phyloP scores from a whole-genome alignment of 92 coral and sea anemone genomes.

The Parazoanthus atlanticus region DNA sequence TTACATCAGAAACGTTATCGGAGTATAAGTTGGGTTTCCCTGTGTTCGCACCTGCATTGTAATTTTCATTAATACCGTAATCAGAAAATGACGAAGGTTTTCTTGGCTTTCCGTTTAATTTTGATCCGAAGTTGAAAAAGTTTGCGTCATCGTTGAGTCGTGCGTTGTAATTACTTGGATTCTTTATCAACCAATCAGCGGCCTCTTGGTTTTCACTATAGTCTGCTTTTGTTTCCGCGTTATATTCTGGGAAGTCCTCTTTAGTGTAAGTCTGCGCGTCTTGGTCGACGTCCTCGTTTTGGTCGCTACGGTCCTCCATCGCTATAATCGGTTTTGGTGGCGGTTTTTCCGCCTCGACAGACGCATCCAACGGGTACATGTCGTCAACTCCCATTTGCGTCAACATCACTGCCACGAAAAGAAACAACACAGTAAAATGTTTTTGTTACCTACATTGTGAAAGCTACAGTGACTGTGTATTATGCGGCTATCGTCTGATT shows the following conservation, averaged over 20 bases:
- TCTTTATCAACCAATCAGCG: constrained; percentile 80
- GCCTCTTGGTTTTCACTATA: constrained; percentile 82
- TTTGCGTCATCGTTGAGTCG: constrained; percentile 49
- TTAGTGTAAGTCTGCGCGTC: constrained; percentile 41
- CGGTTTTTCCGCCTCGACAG: constrained; percentile 58
- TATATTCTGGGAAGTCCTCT: constrained; percentile 79
- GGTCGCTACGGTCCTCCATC: constrained; percentile 36
- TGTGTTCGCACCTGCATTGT: constrained; percentile 11
- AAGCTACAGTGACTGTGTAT: too few relatives aligned
- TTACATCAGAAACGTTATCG: not conserved
- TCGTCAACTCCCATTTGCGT: constrained; percentile 77
- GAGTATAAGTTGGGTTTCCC: constrained; percentile 14
- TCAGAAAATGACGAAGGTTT: not conserved
- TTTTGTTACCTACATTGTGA: not conserved
- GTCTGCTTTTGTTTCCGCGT: constrained; percentile 79
- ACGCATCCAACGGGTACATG: constrained; percentile 70
- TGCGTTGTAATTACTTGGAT: constrained; percentile 68
- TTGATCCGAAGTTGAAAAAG: not conserved
- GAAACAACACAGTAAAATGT: not conserved
- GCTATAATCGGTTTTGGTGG: constrained; percentile 67
- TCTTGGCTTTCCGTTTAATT: not conserved
- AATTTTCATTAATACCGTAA: constrained; percentile 18
- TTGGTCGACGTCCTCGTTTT: constrained; percentile 28
- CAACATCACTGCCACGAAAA: constrained; percentile 58
- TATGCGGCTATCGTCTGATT: too few relatives aligned